Base-by-base conservation (phyloP, 2,113 vertebrate species). In the Corythoichthys haematopterus region DNA sequence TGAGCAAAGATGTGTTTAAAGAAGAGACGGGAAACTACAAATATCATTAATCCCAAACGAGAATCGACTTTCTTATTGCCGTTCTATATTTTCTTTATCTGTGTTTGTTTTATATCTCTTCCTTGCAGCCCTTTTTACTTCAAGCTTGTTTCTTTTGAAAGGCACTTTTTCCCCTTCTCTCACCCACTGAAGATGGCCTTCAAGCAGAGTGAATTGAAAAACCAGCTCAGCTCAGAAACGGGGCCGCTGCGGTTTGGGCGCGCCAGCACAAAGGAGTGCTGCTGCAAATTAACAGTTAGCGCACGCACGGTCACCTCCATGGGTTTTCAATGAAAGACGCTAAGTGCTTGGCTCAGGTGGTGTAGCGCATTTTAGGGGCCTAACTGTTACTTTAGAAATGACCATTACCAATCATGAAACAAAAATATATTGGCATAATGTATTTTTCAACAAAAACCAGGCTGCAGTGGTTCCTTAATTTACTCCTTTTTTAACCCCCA, bases 371-470 rank as follows among this genome's bases (percentile, higher is more conserved):
- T 53, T 78, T 69, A 6, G 64, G 73, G 51, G 84, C 75, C 72
- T n/a, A 75, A 84, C 82, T 76, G 82, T 81, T 69, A 78, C 50
- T 70, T 70, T 55, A 68, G 20, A 77, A 80, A 77, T 83, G 82
- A 70, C 71, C 69, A 9, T 36, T 0, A 40, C 40, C 66, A 68
- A 47, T 33, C 35, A 70, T 63, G 52, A 74, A 35, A 51, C 52
- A 51, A 79, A 66, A 77, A 52, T 4, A 67, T 66, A 75, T 81
- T 72, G 81, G 63, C 47, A 58, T 15, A 6, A 69, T 60, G 72
- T 66, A 56, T 77, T 50, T 68, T 69, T 83, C 69, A 72, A 51
- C 69, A 60, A 73, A 61, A 46, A n/a, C 65, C 53, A 20, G 6
- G 51, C 52, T 56, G 11, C 33, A 35, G 12, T 14, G 12, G 12